phyloP scores from a whole-genome alignment of 2,888 invertebrate species.

The Cyclophora punctaria region DNA sequence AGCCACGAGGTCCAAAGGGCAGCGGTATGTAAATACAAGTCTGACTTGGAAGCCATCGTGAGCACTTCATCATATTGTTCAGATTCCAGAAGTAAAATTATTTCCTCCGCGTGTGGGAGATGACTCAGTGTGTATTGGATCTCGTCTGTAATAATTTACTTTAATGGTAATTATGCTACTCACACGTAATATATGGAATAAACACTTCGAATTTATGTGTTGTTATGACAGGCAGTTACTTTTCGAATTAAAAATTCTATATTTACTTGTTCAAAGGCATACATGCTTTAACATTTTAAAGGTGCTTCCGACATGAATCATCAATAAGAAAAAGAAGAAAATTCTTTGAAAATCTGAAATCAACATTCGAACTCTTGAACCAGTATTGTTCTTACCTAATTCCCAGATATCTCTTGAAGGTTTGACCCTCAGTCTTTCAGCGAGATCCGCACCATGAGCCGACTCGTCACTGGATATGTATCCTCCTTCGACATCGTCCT shows the following conservation, averaged over 20 bases:
- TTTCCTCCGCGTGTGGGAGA: slow-evolving; percentile 63
- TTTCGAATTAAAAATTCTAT: too few relatives aligned
- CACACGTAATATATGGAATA: neutral
- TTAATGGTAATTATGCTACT: too few relatives aligned
- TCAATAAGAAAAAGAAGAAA: too few relatives aligned
- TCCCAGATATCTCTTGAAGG: slow-evolving; percentile 68
- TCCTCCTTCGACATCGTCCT: slow-evolving; percentile 56
- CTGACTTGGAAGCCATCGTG: slow-evolving; percentile 33
- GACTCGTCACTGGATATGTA: slow-evolving; percentile 76
- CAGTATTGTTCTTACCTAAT: slow-evolving; percentile 36
- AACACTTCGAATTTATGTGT: neutral
- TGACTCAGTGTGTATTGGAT: slow-evolving; percentile 49
- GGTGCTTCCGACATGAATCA: too few relatives aligned
- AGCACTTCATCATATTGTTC: slow-evolving; percentile 64
- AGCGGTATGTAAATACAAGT: slow-evolving; percentile 64
- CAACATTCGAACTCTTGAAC: too few relatives aligned
- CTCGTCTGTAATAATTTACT: slow-evolving; percentile 42
- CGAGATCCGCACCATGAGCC: slow-evolving; percentile 62
- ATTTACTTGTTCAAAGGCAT: too few relatives aligned
- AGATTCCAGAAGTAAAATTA: slow-evolving; percentile 50
- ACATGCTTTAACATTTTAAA: too few relatives aligned
- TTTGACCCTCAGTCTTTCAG: slow-evolving; percentile 54
- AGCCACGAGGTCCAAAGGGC: slow-evolving; percentile 78
- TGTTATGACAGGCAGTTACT: neutral
- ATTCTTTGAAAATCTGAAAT: too few relatives aligned